phyloP scores from a whole-genome alignment of 2,113 vertebrate species.

The Merops nubicus region DNA sequence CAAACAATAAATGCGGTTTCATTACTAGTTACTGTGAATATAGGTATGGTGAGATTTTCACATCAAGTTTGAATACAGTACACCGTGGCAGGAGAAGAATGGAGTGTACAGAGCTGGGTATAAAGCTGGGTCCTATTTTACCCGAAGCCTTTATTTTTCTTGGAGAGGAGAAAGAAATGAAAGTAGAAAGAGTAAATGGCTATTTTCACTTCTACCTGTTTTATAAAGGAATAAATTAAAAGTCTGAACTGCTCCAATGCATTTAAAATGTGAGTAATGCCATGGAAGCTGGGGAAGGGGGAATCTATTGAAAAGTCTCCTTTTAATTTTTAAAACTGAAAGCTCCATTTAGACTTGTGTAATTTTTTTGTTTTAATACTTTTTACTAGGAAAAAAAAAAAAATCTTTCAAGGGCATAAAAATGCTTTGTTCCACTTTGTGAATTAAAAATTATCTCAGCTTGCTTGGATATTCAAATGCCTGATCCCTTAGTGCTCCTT shows the following conservation, averaged over 20 bases:
- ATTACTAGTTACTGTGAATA: background rate
- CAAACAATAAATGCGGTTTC: background rate
- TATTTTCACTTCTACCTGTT: background rate
- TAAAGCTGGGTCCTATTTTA: background rate
- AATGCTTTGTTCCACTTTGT: background rate
- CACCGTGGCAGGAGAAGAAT: constrained; percentile 15
- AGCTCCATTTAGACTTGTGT: background rate
- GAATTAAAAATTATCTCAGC: background rate
- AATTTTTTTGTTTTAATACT: background rate
- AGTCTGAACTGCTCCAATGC: background rate
- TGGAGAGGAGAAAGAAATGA: constrained; percentile 28
- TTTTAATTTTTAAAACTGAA: background rate
- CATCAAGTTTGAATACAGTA: background rate
- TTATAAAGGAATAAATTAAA: constrained; percentile 48
- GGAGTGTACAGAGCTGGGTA: background rate
- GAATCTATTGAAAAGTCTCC: background rate
- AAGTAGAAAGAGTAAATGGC: constrained; percentile 21
- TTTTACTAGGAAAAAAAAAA: background rate
- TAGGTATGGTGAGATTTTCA: background rate
- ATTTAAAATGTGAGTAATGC: background rate
- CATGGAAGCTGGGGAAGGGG: background rate
- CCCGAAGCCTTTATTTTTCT: constrained; percentile 34
- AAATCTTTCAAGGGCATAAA: background rate
- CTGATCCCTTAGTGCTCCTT: background rate
- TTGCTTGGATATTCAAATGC: background rate